Percentiles rank a stretch among this genome's conserved stretches.
Evolutionary conservation across 2,113 vertebrate species (phyloP).

Genomic region (Oxyruncus cristatus): DNA sequence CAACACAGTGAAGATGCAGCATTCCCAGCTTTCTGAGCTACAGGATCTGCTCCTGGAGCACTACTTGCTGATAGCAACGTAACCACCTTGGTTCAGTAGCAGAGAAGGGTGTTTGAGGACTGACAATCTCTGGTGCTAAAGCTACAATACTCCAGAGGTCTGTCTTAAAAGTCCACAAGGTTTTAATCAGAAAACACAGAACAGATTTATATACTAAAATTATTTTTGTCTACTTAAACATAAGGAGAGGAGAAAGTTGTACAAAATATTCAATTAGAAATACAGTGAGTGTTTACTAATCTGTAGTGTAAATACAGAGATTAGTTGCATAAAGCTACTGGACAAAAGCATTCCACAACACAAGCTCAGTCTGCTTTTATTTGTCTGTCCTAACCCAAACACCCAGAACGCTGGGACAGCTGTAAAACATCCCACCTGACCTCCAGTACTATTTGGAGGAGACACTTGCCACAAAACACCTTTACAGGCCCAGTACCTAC

Average conservation of each 20-base stretch:
- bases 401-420: neutral
- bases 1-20: neutral
- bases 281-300: neutral
- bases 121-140: neutral
- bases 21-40: neutral
- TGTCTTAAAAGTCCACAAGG: neutral
- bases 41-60: neutral
- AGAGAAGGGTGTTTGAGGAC: neutral
- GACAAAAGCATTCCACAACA: neutral
- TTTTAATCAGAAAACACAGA: neutral
- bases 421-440: conserved; percentile 6
- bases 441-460: neutral
- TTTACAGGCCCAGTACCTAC: neutral
- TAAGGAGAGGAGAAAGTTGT: neutral
- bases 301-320: rapidly evolving
- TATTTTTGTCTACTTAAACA: neutral
- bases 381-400: neutral
- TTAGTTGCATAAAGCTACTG: neutral
- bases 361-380: neutral
- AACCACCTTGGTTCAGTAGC: neutral
- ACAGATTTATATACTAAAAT: neutral
- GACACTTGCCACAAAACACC: neutral
- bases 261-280: neutral
- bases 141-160: neutral
- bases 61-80: neutral